phyloP scores from a whole-genome alignment of 2,888 invertebrate species.

The Drosophila dives region DNA sequence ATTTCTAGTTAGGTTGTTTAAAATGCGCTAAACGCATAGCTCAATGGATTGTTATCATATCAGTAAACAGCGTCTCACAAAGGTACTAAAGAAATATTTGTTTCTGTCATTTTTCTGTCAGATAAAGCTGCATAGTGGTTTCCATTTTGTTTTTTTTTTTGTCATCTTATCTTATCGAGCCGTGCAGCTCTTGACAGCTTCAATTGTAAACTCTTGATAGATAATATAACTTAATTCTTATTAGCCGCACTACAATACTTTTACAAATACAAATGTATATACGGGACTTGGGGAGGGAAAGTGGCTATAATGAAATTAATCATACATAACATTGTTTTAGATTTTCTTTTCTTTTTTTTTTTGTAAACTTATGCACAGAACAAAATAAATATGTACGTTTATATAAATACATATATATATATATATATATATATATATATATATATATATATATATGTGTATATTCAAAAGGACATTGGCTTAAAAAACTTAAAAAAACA shows the following conservation, averaged over 20 bases:
- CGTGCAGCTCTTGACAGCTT: slow-evolving; percentile 52
- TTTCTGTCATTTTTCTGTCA: slow-evolving; percentile 16
- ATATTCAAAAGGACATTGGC: slow-evolving; percentile 58
- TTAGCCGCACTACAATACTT: slow-evolving; percentile 40
- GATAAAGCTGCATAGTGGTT: slow-evolving; percentile 46
- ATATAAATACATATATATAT: slow-evolving; percentile 14
- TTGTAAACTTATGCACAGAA: slow-evolving; percentile 54
- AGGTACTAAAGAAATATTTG: slow-evolving; percentile 77
- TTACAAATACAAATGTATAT: slow-evolving; percentile 37
- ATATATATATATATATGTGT: slow-evolving; percentile 23
- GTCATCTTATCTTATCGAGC: slow-evolving; percentile 51
- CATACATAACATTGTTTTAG: slow-evolving; percentile 48
- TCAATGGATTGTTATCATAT: slow-evolving; percentile 41
- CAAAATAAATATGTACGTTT: slow-evolving; percentile 50
- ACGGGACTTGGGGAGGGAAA: slow-evolving; percentile 14
- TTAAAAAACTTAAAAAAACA: slow-evolving; percentile 64
- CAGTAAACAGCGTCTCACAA: slow-evolving; percentile 54
- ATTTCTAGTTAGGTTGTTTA: slow-evolving; percentile 56
- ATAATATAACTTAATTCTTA: slow-evolving; percentile 36
- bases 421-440: slow-evolving; percentile 36
- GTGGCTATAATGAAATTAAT: slow-evolving; percentile 24
- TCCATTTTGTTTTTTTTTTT: neutral
- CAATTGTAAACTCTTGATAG: slow-evolving; percentile 23
- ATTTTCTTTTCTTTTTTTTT: slow-evolving; percentile 11
- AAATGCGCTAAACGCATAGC: slow-evolving; percentile 72